Evolutionary conservation across 2,113 vertebrate species (phyloP).

Genomic region (Cervus canadensis): DNA sequence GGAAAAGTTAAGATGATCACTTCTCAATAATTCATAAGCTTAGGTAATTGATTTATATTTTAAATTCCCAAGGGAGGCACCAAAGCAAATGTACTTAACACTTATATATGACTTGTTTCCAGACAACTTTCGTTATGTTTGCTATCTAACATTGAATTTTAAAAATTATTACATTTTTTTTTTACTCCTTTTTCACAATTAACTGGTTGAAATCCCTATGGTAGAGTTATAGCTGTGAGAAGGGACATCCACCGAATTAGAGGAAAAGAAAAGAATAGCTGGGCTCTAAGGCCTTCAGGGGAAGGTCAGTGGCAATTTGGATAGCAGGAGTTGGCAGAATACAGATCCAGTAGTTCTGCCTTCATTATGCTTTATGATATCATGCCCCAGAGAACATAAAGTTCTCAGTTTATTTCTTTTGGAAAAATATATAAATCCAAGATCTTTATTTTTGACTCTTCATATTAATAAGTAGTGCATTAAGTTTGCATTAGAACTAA

Average conservation of each 20-base stretch:
- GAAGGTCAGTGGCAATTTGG: conserved; percentile 28
- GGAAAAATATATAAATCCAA: conserved; percentile 40
- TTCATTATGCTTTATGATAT: conserved; percentile 52
- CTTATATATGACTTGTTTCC: not conserved
- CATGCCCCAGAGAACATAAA: conserved; percentile 19
- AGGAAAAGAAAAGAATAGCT: not conserved
- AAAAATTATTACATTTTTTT: not conserved
- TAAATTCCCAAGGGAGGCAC: not conserved
- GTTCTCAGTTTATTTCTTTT: conserved; percentile 15
- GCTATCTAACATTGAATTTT: not conserved
- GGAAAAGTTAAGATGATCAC: not conserved
- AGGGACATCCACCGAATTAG: not conserved
- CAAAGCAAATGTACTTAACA: not conserved
- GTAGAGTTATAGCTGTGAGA: not conserved
- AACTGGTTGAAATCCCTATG: not conserved
- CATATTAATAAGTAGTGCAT: conserved; percentile 11
- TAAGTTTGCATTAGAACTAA: conserved; percentile 45
- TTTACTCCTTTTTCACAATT: not conserved
- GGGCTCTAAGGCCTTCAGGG: not conserved
- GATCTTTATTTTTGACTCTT: conserved; percentile 40
- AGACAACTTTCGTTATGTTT: not conserved
- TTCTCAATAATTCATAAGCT: conserved; percentile 27
- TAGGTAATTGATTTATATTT: not conserved
- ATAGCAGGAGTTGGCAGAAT: conserved; percentile 26
- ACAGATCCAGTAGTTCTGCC: not conserved